Evolutionary conservation across 2,888 invertebrate genomes (phyloP).

Genomic region (Drosophila siamana): DNA sequence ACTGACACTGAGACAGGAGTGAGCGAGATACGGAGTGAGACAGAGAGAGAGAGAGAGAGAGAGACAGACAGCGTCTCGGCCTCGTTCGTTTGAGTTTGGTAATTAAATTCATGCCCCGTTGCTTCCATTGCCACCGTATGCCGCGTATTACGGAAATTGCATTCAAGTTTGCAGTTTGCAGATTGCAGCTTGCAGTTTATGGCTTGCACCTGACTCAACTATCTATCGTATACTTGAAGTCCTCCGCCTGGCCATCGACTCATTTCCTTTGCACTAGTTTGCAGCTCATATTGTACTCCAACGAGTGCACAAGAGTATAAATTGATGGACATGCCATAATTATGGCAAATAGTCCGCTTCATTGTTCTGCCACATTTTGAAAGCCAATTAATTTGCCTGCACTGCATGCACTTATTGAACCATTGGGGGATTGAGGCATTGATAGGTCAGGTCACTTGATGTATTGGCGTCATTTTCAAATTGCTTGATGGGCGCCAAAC

Average conservation of each 20-base stretch:
- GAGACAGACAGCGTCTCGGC: conserved; percentile 17
- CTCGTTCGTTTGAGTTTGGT: conserved; percentile 55
- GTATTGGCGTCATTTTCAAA: not conserved
- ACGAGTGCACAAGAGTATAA: conserved; percentile 15
- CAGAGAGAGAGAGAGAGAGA: not conserved
- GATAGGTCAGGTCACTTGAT: not conserved
- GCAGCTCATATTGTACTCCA: conserved; percentile 10
- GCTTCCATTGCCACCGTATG: conserved; percentile 49
- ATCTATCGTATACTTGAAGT: not conserved
- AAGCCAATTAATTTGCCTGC: conserved; percentile 14
- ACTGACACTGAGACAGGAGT: conserved; percentile 39
- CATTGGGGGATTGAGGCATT: not conserved
- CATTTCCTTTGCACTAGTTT: conserved; percentile 67
- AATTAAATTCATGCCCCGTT: conserved; percentile 77
- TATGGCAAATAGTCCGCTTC: conserved; percentile 21
- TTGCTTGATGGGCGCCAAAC: not conserved
- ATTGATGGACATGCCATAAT: conserved; percentile 38
- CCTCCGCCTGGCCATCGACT: not conserved
- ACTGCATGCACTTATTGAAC: not conserved
- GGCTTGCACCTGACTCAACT: conserved; percentile 14
- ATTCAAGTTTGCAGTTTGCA: conserved; percentile 62
- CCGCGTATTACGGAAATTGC: conserved; percentile 74
- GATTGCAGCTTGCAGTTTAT: conserved; percentile 13
- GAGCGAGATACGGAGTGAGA: too few relatives aligned
- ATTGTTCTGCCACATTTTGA: conserved; percentile 18